Conservation (phyloP, 1,140 invertebrate genomes). For the Tetramorium parvispinum region DNA sequence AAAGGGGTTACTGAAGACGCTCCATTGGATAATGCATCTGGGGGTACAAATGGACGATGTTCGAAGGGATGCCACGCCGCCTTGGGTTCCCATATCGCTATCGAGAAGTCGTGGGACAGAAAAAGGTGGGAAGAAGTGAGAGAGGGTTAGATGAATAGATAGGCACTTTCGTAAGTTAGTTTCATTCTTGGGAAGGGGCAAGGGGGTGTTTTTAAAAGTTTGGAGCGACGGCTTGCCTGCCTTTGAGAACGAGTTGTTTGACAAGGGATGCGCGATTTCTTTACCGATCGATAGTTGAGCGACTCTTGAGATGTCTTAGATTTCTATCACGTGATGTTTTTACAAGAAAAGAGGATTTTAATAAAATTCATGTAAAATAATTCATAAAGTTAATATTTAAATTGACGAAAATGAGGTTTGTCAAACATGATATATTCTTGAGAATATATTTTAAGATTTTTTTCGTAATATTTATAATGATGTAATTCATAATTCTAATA, state of each 20-base stretch:
- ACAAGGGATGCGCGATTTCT: conserved; percentile 23
- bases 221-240: not conserved
- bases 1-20: conserved; percentile 5
- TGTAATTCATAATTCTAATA: not conserved
- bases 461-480: not conserved
- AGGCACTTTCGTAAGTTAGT: conserved; percentile 66
- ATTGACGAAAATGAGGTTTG: not conserved
- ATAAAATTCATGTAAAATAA: not conserved
- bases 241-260: conserved; percentile 26
- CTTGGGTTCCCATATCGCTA: conserved; percentile 64
- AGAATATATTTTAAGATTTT: not conserved
- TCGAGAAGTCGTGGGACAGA: conserved; percentile 58
- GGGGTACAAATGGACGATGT: conserved; percentile 59
- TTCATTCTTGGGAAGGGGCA: conserved; percentile 44
- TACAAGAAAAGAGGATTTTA: not conserved
- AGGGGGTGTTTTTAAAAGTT: conserved; percentile 71
- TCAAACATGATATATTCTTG: not conserved
- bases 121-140: not conserved
- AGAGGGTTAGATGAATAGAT: not conserved
- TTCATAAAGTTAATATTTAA: not conserved
- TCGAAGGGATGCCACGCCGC: conserved; percentile 30
- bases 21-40: conserved; percentile 64
- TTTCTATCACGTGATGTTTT: not conserved
- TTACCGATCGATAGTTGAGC: not conserved
- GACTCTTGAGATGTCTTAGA: not conserved